Percentiles rank a stretch among this genome's conserved stretches.
Conservation (phyloP, 2,797 vertebrate genomes). For the Poeciliopsis gracilis region DNA sequence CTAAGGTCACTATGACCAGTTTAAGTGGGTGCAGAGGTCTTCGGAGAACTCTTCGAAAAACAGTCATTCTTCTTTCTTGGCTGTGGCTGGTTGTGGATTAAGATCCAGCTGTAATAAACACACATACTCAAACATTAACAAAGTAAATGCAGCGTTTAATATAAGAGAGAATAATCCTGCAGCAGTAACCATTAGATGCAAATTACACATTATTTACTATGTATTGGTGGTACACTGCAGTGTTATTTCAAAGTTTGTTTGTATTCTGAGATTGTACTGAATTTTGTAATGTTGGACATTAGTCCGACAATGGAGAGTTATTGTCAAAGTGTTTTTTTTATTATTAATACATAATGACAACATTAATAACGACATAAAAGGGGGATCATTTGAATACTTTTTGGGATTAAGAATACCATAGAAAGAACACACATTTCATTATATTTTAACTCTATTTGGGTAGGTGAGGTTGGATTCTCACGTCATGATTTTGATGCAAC, state of each 20-base stretch:
- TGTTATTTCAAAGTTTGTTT: neutral
- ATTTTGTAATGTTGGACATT: neutral
- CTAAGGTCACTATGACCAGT: conserved; percentile 84
- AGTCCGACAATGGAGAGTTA: neutral
- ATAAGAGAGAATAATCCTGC: neutral
- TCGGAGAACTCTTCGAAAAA: conserved; percentile 83
- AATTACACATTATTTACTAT: neutral
- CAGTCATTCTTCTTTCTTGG: conserved; percentile 82
- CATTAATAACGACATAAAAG: neutral
- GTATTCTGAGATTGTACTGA: neutral
- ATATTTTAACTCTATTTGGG: neutral
- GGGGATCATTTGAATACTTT: neutral
- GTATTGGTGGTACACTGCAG: neutral
- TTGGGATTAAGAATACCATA: neutral
- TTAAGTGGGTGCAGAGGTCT: conserved; percentile 89
- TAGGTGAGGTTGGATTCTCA: neutral
- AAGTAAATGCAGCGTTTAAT: neutral
- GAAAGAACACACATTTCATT: neutral
- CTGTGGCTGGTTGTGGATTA: conserved; percentile 42
- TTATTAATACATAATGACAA: too few species aligned
- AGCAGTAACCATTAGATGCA: neutral
- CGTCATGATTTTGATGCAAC: neutral
- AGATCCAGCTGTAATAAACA: conserved; percentile 59
- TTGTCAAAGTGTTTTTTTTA: too few species aligned
- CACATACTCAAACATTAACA: conserved; percentile 8